These are phyloP conservation scores for Hermaeophaga mercurialis DNA, from an alignment of 2,888 invertebrate species.

Conservation along the genomic window DNA sequence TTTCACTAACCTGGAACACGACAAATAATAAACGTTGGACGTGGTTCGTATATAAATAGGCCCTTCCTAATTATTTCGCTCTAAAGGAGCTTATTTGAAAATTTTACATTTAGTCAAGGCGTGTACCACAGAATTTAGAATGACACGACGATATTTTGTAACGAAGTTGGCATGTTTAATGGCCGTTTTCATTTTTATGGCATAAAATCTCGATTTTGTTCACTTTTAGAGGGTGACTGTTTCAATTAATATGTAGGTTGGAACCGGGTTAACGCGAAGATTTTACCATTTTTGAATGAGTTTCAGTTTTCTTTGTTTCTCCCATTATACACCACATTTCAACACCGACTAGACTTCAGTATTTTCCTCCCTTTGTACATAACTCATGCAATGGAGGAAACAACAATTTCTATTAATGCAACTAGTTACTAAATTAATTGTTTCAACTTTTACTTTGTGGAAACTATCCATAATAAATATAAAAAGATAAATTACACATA, in stretches of 20 bases:
- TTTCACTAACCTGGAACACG: slow-evolving; percentile 22
- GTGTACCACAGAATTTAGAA: slow-evolving; percentile 1
- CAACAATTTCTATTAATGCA: too few species aligned
- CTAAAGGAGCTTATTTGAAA: slow-evolving; percentile 24
- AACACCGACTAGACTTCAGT: too few species aligned
- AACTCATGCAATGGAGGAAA: too few species aligned
- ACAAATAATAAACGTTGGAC: slow-evolving; percentile 31
- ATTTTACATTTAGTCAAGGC: slow-evolving; percentile 17
- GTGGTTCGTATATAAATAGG: slow-evolving; percentile 29
- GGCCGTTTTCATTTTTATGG: slow-evolving; percentile 4
- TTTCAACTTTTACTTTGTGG: too few species aligned
- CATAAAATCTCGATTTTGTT: neutral
- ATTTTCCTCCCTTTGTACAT: too few species aligned
- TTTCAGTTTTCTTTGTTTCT: too few species aligned
- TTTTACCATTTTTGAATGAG: too few species aligned
- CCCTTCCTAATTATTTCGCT: slow-evolving; percentile 28
- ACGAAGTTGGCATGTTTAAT: slow-evolving; percentile 10
- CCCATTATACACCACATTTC: too few species aligned
- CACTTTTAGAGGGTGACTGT: neutral
- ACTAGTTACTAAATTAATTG: too few species aligned
- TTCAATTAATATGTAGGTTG: neutral
- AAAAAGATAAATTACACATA: too few species aligned
- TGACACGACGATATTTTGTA: slow-evolving; percentile 4
- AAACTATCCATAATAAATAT: too few species aligned
- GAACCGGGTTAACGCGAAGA: too few species aligned